Evolutionary conservation across 1,140 invertebrate genomes (phyloP).

Genomic region (Fragariocoptes setiger): DNA sequence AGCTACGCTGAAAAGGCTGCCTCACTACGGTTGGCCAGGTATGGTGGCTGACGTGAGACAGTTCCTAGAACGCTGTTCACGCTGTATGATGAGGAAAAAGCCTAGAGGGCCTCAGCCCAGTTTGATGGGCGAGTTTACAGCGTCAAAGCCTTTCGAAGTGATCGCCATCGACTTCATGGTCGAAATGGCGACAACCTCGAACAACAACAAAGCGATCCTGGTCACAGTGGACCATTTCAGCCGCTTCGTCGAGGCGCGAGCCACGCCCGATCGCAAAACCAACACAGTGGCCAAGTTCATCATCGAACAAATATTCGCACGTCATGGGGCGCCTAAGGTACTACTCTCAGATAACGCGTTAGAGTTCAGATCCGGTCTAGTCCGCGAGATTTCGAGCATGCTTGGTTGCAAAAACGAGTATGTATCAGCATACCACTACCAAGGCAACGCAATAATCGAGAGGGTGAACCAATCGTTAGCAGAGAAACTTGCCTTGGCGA

Average conservation of each 20-base stretch:
- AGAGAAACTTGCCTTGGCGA: too few relatives aligned
- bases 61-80: too few relatives aligned
- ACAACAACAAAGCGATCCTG: slow-evolving; percentile 12
- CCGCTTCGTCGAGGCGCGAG: slow-evolving; percentile 10
- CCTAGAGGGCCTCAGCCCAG: too few relatives aligned
- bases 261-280: slow-evolving; percentile 6
- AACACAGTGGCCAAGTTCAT: slow-evolving; percentile 10
- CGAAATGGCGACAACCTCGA: slow-evolving; percentile 7
- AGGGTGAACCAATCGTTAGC: too few relatives aligned
- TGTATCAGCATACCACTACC: too few relatives aligned
- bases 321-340: slow-evolving; percentile 13
- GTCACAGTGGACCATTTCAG: slow-evolving; percentile 12
- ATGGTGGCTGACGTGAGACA: too few relatives aligned
- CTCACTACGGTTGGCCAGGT: too few relatives aligned
- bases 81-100: too few relatives aligned
- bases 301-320: slow-evolving; percentile 12
- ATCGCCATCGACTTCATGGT: slow-evolving; percentile 13
- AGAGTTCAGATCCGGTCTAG: slow-evolving; percentile 3
- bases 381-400: too few relatives aligned
- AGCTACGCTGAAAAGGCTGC: too few relatives aligned
- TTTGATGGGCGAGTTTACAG: slow-evolving; percentile 5
- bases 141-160: slow-evolving; percentile 8
- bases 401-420: too few relatives aligned
- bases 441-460: too few relatives aligned
- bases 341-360: slow-evolving; percentile 12